These are phyloP conservation scores for Glyptemys insculpta DNA, from an alignment of 2,797 vertebrate species.

Conservation along the genomic window DNA sequence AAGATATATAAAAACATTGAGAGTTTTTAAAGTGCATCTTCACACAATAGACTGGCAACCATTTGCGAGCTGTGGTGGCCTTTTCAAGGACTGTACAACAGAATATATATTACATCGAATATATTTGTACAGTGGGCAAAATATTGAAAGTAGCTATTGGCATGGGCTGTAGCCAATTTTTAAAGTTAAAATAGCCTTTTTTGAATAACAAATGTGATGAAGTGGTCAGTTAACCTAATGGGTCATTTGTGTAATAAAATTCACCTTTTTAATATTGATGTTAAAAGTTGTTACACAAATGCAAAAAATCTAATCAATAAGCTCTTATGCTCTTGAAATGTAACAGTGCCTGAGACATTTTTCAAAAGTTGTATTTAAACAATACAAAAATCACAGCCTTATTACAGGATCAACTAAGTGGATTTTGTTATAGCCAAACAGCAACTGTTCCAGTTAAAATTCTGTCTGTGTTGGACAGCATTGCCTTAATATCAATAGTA, in stretches of 20 bases:
- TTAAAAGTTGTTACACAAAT: background rate
- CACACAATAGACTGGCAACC: background rate
- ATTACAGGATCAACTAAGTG: background rate
- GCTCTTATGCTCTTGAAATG: background rate
- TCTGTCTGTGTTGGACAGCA: background rate
- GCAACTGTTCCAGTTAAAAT: background rate
- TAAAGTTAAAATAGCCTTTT: background rate
- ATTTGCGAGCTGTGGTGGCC: background rate
- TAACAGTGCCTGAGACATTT: background rate
- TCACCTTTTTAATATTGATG: background rate
- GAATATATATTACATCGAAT: background rate
- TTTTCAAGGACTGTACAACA: background rate
- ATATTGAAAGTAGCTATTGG: background rate
- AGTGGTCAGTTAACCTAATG: background rate
- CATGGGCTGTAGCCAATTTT: background rate
- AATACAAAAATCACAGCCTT: background rate
- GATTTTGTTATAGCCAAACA: conserved; percentile 15
- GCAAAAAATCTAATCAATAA: background rate
- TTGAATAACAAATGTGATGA: background rate
- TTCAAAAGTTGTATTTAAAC: background rate
- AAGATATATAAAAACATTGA: background rate
- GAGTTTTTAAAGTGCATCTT: background rate
- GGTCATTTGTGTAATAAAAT: background rate
- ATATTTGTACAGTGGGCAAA: background rate
- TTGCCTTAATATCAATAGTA: background rate